These are phyloP conservation scores for Pluvialis apricaria DNA, from an alignment of 2,113 vertebrate species.

Conservation along the genomic window DNA sequence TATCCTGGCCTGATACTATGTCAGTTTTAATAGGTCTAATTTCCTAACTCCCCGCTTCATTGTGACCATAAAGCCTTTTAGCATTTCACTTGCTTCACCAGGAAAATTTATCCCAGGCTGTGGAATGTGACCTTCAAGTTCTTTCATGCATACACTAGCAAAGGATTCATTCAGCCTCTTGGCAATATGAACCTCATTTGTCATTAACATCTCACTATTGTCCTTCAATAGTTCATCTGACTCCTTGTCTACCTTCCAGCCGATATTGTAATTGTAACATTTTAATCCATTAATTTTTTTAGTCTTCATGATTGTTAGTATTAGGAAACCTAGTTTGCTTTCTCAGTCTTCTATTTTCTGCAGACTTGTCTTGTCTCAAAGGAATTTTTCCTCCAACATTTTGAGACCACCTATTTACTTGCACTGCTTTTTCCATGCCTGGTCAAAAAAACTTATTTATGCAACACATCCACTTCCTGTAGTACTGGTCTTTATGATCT, in stretches of 20 bases:
- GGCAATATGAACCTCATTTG: conserved; percentile 28
- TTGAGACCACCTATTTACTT: neutral
- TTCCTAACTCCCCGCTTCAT: conserved; percentile 12
- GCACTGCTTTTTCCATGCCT: neutral
- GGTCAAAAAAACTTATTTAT: neutral
- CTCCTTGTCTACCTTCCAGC: neutral
- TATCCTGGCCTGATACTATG: neutral
- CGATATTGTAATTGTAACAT: neutral
- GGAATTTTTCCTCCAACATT: neutral
- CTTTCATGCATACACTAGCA: neutral
- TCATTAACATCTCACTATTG: conserved; percentile 9
- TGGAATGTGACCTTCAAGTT: conserved; percentile 46
- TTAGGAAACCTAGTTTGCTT: neutral
- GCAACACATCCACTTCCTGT: fast-evolving
- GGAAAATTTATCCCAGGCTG: conserved; percentile 33
- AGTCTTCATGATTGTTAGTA: neutral
- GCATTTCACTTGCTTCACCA: conserved; percentile 11
- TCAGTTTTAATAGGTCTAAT: conserved; percentile 42
- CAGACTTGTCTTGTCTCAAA: neutral
- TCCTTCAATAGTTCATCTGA: conserved; percentile 4
- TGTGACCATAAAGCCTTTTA: conserved; percentile 31
- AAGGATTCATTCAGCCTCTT: conserved; percentile 27
- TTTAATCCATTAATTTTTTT: conserved; percentile 29
- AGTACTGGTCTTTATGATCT: neutral
- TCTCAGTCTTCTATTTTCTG: neutral